phyloP scores from a whole-genome alignment of 1,140 invertebrate species.

The Pseudoatta argentina region DNA sequence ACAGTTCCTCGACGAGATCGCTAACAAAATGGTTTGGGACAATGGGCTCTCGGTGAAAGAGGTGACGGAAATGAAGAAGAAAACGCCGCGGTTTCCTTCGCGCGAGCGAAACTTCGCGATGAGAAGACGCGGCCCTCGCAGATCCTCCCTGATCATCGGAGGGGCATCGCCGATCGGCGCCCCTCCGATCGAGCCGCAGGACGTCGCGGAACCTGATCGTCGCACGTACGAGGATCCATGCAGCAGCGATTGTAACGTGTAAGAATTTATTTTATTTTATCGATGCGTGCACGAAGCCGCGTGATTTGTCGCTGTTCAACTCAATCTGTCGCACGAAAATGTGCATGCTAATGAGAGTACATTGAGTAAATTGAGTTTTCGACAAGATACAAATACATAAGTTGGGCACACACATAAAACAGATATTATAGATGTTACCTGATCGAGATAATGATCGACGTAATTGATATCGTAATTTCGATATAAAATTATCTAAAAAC shows the following conservation, averaged over 20 bases:
- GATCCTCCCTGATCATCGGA: conserved; percentile 67
- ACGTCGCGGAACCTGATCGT: conserved; percentile 62
- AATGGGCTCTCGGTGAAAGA: conserved; percentile 84
- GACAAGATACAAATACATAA: neutral
- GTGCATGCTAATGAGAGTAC: conserved; percentile 32
- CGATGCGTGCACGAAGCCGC: neutral
- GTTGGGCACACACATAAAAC: neutral
- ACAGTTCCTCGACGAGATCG: conserved; percentile 40
- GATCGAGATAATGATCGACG: neutral
- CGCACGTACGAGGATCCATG: conserved; percentile 66
- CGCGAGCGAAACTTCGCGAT: conserved; percentile 90
- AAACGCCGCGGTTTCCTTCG: conserved; percentile 89
- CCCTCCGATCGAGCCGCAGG: conserved; percentile 54
- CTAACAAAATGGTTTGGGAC: conserved; percentile 81
- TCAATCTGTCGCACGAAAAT: conserved; percentile 10
- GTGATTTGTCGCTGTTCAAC: neutral
- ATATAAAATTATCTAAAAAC: neutral
- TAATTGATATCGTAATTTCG: neutral
- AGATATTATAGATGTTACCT: neutral
- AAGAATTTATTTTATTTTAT: conserved; percentile 66
- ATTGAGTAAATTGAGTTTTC: neutral
- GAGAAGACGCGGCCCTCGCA: conserved; percentile 81
- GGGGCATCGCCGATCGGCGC: conserved; percentile 64
- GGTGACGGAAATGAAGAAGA: conserved; percentile 86
- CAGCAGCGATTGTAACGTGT: conserved; percentile 62